Conservation (phyloP, 2,888 invertebrate species). For the Platycheirus albimanus region DNA sequence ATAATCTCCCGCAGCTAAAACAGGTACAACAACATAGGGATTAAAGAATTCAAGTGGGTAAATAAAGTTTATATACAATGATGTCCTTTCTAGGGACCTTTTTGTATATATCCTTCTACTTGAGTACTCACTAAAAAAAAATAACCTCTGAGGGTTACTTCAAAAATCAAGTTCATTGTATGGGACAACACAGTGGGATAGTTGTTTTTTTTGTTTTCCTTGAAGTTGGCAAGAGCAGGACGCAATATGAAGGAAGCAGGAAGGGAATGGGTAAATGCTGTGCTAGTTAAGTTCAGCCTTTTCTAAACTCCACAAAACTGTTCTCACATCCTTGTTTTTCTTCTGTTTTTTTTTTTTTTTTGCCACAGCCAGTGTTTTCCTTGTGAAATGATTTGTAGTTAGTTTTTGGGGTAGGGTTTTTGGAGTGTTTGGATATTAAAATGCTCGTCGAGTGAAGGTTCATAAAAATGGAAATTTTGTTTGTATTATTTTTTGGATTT, state of each 20-base stretch:
- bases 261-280: constrained; percentile 43
- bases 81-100: constrained; percentile 70
- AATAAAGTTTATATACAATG: constrained; percentile 73
- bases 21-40: constrained; percentile 70
- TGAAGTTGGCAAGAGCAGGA: not conserved
- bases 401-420: constrained; percentile 49
- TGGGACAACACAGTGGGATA: constrained; percentile 37
- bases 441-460: constrained; percentile 15
- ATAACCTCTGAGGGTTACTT: constrained; percentile 68
- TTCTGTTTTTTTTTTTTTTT: too few relatives aligned
- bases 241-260: too few relatives aligned
- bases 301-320: constrained; percentile 43
- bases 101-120: constrained; percentile 66
- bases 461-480: constrained; percentile 42
- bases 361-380: constrained; percentile 11
- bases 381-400: constrained; percentile 67
- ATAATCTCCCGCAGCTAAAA: constrained; percentile 73
- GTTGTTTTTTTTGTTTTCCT: constrained; percentile 2
- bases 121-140: constrained; percentile 32
- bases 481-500: not conserved
- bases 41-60: constrained; percentile 74
- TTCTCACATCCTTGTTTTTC: constrained; percentile 41
- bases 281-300: constrained; percentile 61
- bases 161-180: constrained; percentile 72
- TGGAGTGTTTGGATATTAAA: constrained; percentile 38